Base-by-base conservation (phyloP, 2,888 invertebrate genomes). In the Harpalus rufipes region DNA sequence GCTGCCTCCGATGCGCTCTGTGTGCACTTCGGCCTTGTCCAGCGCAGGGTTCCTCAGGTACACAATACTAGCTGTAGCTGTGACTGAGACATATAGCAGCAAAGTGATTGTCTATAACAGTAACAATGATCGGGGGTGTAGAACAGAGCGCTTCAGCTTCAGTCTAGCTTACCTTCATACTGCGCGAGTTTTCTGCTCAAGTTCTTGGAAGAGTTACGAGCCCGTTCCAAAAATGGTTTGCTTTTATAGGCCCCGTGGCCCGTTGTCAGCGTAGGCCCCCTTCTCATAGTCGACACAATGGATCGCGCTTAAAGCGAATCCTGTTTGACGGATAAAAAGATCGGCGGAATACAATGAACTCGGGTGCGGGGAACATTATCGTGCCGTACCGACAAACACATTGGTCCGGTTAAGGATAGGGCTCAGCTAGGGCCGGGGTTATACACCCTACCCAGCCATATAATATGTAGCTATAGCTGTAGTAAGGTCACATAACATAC, bases 21-120 rank as follows among this genome's bases (percentile, higher is more conserved):
- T 91, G 88, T 91, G 91, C 88, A 93, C 92, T 87, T 92, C 90
- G 86, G 93, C 92, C 76, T 91, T 91, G 90, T 93, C 93, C 86
- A 91, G 90, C 87, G 89, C 89, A 41, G 93, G 93, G 7, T 91
- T 91, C 80, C 92, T 90, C 78, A 91, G 88, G 74, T 74, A 74
- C 10, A 74, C 8, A 7, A 41, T 39, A 41, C 39, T 39, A 18
- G 39, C 68, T 8, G 14, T 18, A 58, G 39, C 79, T 12, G 41
- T 44, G 18, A 18, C 7, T 14, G 44, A 1, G 18, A 74, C 72
- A 12, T 51, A 81, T 86, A 65, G 63, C 81, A 79, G 81, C 84
- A 86, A 88, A 51, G 18, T 41, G 72, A 74, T 74, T 41, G 72
- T 16, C 72, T 74, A 74, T 44, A 74, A 68, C 32, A 41, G 14